Conservation (phyloP, 2,797 vertebrate genomes). For the Dendrocincla tyrannina region DNA sequence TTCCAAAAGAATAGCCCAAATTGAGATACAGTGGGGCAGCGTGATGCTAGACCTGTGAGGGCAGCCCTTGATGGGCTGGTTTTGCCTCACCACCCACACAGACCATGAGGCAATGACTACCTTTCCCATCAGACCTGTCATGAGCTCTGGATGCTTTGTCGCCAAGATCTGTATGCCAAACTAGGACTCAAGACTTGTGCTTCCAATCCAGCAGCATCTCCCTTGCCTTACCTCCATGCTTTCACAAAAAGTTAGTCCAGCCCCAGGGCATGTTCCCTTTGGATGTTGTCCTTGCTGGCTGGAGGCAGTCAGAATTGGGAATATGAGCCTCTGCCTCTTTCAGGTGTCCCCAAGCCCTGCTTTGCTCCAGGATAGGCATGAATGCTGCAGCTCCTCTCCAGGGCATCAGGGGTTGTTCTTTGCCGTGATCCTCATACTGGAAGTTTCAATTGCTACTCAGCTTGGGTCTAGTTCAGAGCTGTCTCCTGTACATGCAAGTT, state of each 20-base stretch:
- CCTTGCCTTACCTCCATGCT: background rate
- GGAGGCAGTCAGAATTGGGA: background rate
- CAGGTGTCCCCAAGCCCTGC: background rate
- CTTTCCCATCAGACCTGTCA: background rate
- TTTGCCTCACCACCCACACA: background rate
- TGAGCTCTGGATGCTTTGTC: background rate
- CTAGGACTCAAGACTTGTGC: fast-evolving
- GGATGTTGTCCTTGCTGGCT: background rate
- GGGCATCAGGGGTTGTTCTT: background rate
- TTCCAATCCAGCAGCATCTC: background rate
- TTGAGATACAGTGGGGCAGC: background rate
- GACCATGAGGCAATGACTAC: background rate
- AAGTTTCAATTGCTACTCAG: background rate
- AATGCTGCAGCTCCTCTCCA: background rate
- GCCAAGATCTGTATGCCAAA: background rate
- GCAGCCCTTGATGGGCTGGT: background rate
- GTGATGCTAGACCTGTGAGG: background rate
- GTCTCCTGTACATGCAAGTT: background rate
- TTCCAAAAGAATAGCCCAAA: background rate
- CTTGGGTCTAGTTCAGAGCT: background rate
- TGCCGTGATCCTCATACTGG: background rate
- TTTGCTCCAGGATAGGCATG: background rate
- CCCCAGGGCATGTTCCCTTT: background rate
- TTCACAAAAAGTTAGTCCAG: background rate
- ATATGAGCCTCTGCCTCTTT: background rate